A percentile compares a stretch with the other conserved stretches of the same genome.
Evolutionary conservation across 2,797 vertebrate genomes (phyloP).

Genomic region (Melanotaenia trifasciata): DNA sequence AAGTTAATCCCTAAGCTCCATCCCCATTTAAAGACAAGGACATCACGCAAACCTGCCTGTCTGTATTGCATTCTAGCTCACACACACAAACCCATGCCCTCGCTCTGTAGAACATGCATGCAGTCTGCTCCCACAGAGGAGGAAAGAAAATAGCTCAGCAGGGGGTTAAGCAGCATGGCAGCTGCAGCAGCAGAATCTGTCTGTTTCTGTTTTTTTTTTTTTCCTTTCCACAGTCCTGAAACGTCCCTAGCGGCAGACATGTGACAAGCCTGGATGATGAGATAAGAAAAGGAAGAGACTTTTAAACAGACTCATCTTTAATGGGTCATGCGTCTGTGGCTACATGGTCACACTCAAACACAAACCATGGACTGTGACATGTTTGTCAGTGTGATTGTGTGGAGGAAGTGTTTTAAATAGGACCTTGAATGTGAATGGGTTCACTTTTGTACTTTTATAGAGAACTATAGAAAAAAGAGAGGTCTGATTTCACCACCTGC

Average conservation of each 20-base stretch:
- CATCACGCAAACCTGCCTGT: constrained; percentile 74
- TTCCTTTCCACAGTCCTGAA: constrained; percentile 19
- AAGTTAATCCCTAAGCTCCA: constrained; percentile 76
- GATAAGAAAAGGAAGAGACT: constrained; percentile 41
- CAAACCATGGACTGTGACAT: constrained; percentile 30
- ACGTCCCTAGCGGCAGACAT: constrained; percentile 44
- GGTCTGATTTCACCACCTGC: neutral
- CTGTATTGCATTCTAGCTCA: constrained; percentile 58
- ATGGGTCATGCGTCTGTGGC: constrained; percentile 33
- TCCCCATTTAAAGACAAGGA: constrained; percentile 68
- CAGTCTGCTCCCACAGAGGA: constrained; percentile 44
- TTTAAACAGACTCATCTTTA: constrained; percentile 38
- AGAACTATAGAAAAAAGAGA: neutral
- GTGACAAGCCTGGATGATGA: constrained; percentile 36
- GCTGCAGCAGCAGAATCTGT: constrained; percentile 42
- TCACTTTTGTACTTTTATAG: neutral
- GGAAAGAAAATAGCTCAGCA: constrained; percentile 54
- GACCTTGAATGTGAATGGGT: neutral
- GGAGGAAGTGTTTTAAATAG: constrained; percentile 23
- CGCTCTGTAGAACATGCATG: constrained; percentile 44
- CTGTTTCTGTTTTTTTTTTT: constrained; percentile 33
- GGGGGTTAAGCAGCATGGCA: constrained; percentile 59
- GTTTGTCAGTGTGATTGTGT: constrained; percentile 34
- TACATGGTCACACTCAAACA: constrained; percentile 40
- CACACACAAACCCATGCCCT: constrained; percentile 9